Evolutionary conservation across 2,113 vertebrate genomes (phyloP), one percentile per base, ranked within the genome.

Genomic region (Platichthys stellatus): DNA sequence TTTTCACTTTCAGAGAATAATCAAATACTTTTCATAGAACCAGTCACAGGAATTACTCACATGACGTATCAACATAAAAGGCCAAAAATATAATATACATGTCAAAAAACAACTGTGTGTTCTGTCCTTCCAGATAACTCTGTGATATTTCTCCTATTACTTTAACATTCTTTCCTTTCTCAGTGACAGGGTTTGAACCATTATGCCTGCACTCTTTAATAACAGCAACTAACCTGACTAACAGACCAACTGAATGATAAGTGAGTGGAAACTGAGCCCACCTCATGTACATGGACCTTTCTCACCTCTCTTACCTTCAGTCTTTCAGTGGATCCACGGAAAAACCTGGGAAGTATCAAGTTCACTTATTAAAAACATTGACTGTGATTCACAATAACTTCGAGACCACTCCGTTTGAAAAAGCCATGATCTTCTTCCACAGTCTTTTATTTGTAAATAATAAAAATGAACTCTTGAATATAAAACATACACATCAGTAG

Each of bases 361-460:
- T 24, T 24, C 24, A 24, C 24, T 24, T 24, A 24, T 24, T 24
- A 24, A 47, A 14, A 47, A 6, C 6, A 5, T 51, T 18, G 5
- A 12, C 45, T 12, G 54, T 20, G 51, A 10, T 51, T 12, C 10
- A 23, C 24, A 84, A 85, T 68, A 82, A 80, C 0, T 45, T 45
- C 17, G 35, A 53, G 60, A 74, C 62, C 67, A 82, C 28, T 69
- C 54, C 0, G 38, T 75, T 86, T 31, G 18, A 87, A 83, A 86
- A 78, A 74, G 70, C 61, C 68, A 54, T 35, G 20, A 69, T 91
- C 86, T 89, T 94, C 91, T 94, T 94, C 90, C 92, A 94, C 94
- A 94, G 90, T 94, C 92, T 94, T 95, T 95, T 95, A 95, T 95
- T 95, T 95, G 94, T 94, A 95, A 95, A 95, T 94, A 92, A 95